Percentiles rank a stretch among this genome's conserved stretches.
phyloP scores from a whole-genome alignment of 2,888 invertebrate species.

The Catocala nupta region DNA sequence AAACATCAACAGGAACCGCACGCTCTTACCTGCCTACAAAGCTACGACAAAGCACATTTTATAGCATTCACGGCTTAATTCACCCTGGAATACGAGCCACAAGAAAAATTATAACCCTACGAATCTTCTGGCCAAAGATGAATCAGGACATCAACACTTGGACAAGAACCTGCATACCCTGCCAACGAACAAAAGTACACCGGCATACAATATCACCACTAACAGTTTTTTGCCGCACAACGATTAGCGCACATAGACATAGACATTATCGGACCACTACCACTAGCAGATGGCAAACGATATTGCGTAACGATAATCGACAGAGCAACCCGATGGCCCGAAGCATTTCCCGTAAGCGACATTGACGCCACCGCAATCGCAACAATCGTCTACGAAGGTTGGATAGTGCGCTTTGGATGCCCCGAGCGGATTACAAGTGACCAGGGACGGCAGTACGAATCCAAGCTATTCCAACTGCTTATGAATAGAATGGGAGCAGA shows the following conservation, averaged over 20 bases:
- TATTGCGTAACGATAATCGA: slow-evolving; percentile 19
- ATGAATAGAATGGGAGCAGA: slow-evolving; percentile 6
- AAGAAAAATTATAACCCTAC: neutral
- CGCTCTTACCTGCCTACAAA: neutral
- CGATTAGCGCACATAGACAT: slow-evolving; percentile 12
- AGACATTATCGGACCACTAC: slow-evolving; percentile 12
- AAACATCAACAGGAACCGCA: neutral
- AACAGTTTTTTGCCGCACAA: neutral
- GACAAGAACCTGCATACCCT: slow-evolving; percentile 3
- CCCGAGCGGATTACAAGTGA: slow-evolving; percentile 16
- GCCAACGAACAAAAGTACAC: slow-evolving; percentile 14
- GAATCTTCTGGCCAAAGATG: slow-evolving; percentile 19
- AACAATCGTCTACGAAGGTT: slow-evolving; percentile 4
- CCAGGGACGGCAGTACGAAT: slow-evolving; percentile 23
- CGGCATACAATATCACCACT: slow-evolving; percentile 8
- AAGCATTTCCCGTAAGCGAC: neutral
- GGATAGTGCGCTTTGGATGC: slow-evolving; percentile 20
- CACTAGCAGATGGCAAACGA: neutral
- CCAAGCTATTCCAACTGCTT: neutral
- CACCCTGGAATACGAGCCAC: neutral
- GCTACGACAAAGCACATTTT: neutral
- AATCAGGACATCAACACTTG: slow-evolving; percentile 6
- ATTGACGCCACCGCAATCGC: slow-evolving; percentile 14
- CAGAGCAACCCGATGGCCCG: slow-evolving; percentile 15
- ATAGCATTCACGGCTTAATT: neutral